Conservation (phyloP, 2,113 vertebrate species). For the Murina feae region DNA sequence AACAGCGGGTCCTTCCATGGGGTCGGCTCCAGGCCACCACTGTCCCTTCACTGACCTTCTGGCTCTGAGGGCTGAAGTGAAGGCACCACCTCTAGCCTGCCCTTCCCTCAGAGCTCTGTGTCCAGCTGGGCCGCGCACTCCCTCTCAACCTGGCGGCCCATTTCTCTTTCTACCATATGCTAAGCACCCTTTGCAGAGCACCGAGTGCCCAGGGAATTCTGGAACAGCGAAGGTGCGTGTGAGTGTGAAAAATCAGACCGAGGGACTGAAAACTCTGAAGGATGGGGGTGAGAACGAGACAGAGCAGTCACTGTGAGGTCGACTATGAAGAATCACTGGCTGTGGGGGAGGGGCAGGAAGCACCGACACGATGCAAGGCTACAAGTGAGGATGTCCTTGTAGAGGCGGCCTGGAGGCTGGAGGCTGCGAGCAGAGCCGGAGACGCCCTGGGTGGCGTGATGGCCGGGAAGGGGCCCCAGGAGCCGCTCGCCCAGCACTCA, state of each 20-base stretch:
- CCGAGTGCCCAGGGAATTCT: background rate
- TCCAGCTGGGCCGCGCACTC: background rate
- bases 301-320: background rate
- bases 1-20: background rate
- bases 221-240: background rate
- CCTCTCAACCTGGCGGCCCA: fast-evolving
- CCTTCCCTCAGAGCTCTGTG: background rate
- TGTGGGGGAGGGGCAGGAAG: fast-evolving
- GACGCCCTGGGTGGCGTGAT: background rate
- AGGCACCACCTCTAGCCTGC: background rate
- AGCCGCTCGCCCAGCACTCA: conserved; percentile 68
- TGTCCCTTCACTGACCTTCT: background rate
- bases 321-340: background rate
- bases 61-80: background rate
- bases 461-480: background rate
- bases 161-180: background rate
- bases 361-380: background rate
- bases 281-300: background rate
- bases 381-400: background rate
- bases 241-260: background rate
- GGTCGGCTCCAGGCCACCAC: background rate
- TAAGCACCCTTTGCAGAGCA: background rate
- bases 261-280: background rate
- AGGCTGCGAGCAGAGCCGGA: background rate
- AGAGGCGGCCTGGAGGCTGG: background rate